Percentiles rank a stretch among this genome's conserved stretches.
These are phyloP conservation scores for Aleiodes testaceus DNA, from an alignment of 2,888 invertebrate genomes.

Conservation along the genomic window DNA sequence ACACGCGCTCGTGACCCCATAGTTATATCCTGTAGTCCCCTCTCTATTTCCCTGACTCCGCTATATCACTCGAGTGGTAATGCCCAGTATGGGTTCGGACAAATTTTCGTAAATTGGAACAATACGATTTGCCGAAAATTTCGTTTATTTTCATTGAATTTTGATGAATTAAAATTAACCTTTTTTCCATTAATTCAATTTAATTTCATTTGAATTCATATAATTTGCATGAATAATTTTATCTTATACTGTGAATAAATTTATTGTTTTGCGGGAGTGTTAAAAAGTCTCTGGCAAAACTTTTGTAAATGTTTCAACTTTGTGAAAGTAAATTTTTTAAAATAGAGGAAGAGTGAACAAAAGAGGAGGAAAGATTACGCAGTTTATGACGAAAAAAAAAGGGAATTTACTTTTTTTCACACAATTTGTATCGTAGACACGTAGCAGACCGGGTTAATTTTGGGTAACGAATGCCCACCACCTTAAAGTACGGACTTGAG, in stretches of 20 bases:
- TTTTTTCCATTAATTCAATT: not conserved
- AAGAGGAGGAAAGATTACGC: slow-evolving; percentile 1
- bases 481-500: slow-evolving; percentile 53
- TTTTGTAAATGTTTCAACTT: not conserved
- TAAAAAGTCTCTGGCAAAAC: not conserved
- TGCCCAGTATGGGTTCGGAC: slow-evolving; percentile 55
- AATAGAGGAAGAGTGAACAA: too few species aligned
- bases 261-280: too few species aligned
- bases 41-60: not conserved
- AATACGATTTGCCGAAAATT: slow-evolving; percentile 58
- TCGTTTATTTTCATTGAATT: not conserved
- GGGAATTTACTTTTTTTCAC: not conserved
- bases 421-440: slow-evolving; percentile 61
- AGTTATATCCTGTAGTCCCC: not conserved
- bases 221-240: too few species aligned
- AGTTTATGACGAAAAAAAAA: slow-evolving; percentile 21
- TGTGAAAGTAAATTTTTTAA: not conserved
- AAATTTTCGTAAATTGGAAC: slow-evolving; percentile 62
- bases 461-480: slow-evolving; percentile 64
- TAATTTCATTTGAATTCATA: too few species aligned
- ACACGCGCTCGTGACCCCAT: slow-evolving; percentile 46
- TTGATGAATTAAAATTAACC: too few species aligned
- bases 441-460: slow-evolving; percentile 58
- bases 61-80: slow-evolving; percentile 58
- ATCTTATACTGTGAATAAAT: too few species aligned